Percentiles rank a stretch among this genome's conserved stretches.
Conservation (phyloP, 2,113 vertebrate genomes). For the Gopherus flavomarginatus region DNA sequence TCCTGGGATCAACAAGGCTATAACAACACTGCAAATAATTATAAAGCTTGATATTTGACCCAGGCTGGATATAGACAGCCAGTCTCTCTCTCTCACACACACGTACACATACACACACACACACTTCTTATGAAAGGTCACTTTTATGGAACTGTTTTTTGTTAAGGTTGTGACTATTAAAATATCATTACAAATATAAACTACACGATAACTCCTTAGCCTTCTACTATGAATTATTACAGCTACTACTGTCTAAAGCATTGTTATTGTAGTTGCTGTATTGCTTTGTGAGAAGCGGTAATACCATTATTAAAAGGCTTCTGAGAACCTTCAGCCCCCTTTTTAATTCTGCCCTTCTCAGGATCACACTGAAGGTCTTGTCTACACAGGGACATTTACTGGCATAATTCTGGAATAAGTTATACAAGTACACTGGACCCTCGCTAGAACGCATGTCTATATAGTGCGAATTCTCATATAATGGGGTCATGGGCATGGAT, state of each 20-base stretch:
- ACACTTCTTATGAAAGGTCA: neutral
- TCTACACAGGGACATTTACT: accelerated
- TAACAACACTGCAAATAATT: neutral
- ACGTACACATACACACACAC: neutral
- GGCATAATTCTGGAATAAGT: no score
- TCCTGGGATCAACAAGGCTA: neutral
- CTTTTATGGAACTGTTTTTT: neutral
- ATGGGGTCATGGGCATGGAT: no score
- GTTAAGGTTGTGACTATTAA: neutral
- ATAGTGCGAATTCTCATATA: no score
- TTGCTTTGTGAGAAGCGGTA: accelerated
- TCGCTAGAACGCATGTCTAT: no score
- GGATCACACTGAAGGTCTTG: no score
- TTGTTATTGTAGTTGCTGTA: neutral
- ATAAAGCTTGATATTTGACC: neutral
- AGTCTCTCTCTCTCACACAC: neutral
- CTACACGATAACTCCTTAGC: neutral
- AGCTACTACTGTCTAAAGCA: neutral
- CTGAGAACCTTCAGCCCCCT: neutral
- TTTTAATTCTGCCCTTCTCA: accelerated
- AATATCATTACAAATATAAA: neutral
- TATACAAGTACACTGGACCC: no score
- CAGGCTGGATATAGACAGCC: neutral
- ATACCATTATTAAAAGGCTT: accelerated
- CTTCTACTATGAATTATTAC: neutral